Base-by-base conservation (phyloP, 2,113 vertebrate species). In the Montifringilla adamsi region DNA sequence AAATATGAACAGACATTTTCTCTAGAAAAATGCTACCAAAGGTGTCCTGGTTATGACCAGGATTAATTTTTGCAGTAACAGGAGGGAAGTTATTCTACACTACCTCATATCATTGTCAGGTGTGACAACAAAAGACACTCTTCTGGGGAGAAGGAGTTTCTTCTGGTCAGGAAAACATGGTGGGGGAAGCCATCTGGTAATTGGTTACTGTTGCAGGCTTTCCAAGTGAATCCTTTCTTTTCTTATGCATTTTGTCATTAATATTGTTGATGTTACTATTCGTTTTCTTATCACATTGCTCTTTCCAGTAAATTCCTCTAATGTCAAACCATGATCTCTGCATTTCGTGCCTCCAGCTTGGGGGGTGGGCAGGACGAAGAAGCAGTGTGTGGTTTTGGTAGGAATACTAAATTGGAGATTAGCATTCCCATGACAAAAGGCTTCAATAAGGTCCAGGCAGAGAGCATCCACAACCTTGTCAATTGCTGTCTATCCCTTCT, bases 301-400 rank as follows among this genome's bases (percentile, higher is more conserved):
- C 6, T 49, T 80, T 73, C 26, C 15, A 64, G 6, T 31, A 64
- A 26, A 41, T 23, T 35, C 11, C 18, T 72, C 17, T 49, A 27
- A 26, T 50, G 11, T 49, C 26, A 35, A 18, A 9, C 20, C 6
- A 3, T 15, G 3, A 41, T 41, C 22, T 49, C 63, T 14, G 10
- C 21, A 16, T 41, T 72, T 58, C 22, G 14, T 64, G 26, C 9
- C 31, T 64, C 30, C 43, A 50, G 2, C 26, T 64, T 10, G 1
- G 2, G 15, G 4, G 0, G 0, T 33, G 28, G 28, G 23, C 28
- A 19, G 26, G 56, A 72, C 49, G 21, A 7, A 16, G 7, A 79
- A 47, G 17, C 6, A 18, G 35, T 5, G 2, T 14, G 17, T 35
- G 4, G 13, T 50, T 73, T 58, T 56, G 64, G 17, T 5, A 12